Evolutionary conservation across 2,797 vertebrate species (phyloP), one percentile per base, ranked within the genome.

Genomic region (Lepilemur ruficaudatus): DNA sequence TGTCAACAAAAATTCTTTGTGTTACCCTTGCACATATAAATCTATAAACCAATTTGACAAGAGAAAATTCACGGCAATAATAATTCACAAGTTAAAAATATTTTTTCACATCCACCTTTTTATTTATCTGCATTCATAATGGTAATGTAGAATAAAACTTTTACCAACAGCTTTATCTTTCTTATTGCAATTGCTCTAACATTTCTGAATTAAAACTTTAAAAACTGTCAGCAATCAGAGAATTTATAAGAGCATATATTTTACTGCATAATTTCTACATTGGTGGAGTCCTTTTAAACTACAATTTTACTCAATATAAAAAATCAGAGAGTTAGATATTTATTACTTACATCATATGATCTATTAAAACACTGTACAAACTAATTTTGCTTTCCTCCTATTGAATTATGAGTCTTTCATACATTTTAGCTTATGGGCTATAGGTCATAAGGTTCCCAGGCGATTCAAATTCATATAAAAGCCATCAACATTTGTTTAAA

Each of bases 291-390:
- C 4, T 89, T 70, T 55, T 20, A 48, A 73, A 79, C 30, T 59
- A 73, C 0, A 59, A 14, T 86, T 80, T 52, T 18, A 70, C 30
- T 23, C 38, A 9, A 3, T 46, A 85, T 61, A 38, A 95, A 98
- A 1, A 43, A 48, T 79, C 20, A 61, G 91, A 83, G 15, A 23
- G 1, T 12, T 57, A 61, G 8, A 17, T 23, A 94, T 25, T 86
- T 76, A 72, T 23, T 25, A 63, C 48, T 96, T 93, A 87, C 46
- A 90, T 79, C 3, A 59, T n/a, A 1, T 76, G 48, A 59, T 67
- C 46, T 72, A 57, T 52, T 92, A 70, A 97, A 93, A 87, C 57
- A 83, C n/a, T 81, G 25, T 89, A 73, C 7, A 93, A 89, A 69
- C 15, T 48, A 84, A 93, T n/a, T 72, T 94, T 87, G 8, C n/a